A percentile compares a stretch with the other conserved stretches of the same genome.
These are phyloP conservation scores for Luscinia megarhynchos DNA, from an alignment of 2,797 vertebrate species.

Conservation along the genomic window DNA sequence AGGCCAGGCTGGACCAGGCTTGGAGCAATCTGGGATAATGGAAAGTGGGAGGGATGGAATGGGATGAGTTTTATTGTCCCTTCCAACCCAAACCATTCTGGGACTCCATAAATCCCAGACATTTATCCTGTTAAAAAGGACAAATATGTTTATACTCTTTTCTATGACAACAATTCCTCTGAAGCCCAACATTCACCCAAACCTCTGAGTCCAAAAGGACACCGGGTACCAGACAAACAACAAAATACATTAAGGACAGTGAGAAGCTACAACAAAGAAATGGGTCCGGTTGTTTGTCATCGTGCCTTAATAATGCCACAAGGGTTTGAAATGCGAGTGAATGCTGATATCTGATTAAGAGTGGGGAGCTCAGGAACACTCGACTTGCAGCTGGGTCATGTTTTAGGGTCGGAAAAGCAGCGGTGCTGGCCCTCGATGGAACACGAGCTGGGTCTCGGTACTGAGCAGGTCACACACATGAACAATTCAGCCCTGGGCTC, in stretches of 20 bases:
- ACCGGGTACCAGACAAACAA: rapidly evolving
- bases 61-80: neutral
- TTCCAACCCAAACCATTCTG: neutral
- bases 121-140: neutral
- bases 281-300: neutral
- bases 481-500: neutral
- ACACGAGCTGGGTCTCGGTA: neutral
- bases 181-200: neutral
- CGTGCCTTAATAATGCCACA: neutral
- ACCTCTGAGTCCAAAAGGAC: neutral
- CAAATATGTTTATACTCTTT: rapidly evolving
- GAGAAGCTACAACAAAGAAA: neutral
- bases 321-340: rapidly evolving
- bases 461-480: rapidly evolving
- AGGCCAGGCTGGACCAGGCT: rapidly evolving
- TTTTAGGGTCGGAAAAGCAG: too few species aligned
- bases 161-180: neutral
- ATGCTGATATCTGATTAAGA: rapidly evolving
- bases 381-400: rapidly evolving
- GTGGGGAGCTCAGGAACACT: neutral
- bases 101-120: neutral
- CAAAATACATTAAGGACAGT: rapidly evolving
- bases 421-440: neutral
- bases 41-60: neutral
- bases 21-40: neutral